Base-by-base conservation (phyloP, 1,140 invertebrate species). In the Sitodiplosis mosellana region DNA sequence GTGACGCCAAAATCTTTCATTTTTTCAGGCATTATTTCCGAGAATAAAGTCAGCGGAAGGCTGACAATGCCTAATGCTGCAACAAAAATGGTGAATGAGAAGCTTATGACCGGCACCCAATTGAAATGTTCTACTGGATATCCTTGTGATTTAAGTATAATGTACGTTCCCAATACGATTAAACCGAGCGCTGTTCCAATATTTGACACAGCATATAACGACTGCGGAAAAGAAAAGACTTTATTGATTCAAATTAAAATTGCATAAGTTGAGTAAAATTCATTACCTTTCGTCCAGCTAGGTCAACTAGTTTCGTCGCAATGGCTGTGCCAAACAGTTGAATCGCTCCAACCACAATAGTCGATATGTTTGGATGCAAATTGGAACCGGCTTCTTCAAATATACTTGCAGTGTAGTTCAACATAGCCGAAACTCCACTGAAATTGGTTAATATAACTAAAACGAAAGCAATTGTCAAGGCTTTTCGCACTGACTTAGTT, bases 261-360 rank as follows among this genome's bases (percentile, higher is more conserved):
- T n/a, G 11, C 7, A 8, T 7, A n/a, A 8, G 6, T n/a, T 17
- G 6, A 15, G 11, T 11, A n/a, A 17, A n/a, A n/a, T 7, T 11
- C 11, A 7, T n/a, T 53, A 68, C 66, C 60, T 70, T 71, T 22
- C 70, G 52, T 2, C 71, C 70, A 22, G 68, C 63, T 33, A 10
- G 5, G 67, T 0, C 71, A 69, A 2, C 42, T 19, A 44, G 20
- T 22, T 20, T 20, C 10, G 42, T 44, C 7, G 42, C 19, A 7
- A 44, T 8, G 5, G 17, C 10, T 20, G 17, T 20, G 6, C 42
- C 42, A 21, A 72, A 18, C 2, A 71, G 46, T 48, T 73, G 70
- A 44, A 73, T 69, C 0, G 50, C 51, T 11, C 84, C 87, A 49
- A 92, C 74, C 15, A 89, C 75, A 38, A 90, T 88, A 1, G 87